A percentile compares a stretch with the other conserved stretches of the same genome.
Evolutionary conservation across 2,797 vertebrate genomes (phyloP).

Genomic region (Hapalemur alaotrensis): DNA sequence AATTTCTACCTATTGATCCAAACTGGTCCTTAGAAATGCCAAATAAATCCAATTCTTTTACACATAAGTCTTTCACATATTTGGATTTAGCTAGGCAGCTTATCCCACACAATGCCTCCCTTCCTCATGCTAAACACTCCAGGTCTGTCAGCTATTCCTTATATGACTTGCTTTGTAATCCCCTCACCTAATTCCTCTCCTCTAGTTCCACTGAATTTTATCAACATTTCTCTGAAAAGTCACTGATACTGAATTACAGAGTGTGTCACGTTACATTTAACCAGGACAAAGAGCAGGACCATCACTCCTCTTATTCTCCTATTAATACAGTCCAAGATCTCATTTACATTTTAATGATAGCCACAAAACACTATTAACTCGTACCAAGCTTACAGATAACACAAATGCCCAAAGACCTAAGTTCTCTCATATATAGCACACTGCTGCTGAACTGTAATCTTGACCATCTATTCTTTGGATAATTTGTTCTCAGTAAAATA

Average conservation of each 20-base stretch:
- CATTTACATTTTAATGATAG: not conserved
- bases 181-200: not conserved
- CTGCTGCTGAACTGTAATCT: not conserved
- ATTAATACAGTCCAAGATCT: not conserved
- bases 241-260: not conserved
- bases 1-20: not conserved
- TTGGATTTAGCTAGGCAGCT: not conserved
- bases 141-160: not conserved
- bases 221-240: not conserved
- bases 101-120: not conserved
- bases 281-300: not conserved
- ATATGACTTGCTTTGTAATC: not conserved
- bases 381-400: not conserved
- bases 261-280: not conserved
- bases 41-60: not conserved
- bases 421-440: not conserved
- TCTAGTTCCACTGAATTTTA: not conserved
- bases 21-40: not conserved
- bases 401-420: not conserved
- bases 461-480: not conserved
- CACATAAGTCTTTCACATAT: not conserved
- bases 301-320: not conserved
- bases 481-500: slow-evolving; percentile 18
- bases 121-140: not conserved
- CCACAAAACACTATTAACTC: not conserved